A percentile compares a stretch with the other conserved stretches of the same genome.
Conservation (phyloP, 2,888 invertebrate species). For the Oscheius sp. region DNA sequence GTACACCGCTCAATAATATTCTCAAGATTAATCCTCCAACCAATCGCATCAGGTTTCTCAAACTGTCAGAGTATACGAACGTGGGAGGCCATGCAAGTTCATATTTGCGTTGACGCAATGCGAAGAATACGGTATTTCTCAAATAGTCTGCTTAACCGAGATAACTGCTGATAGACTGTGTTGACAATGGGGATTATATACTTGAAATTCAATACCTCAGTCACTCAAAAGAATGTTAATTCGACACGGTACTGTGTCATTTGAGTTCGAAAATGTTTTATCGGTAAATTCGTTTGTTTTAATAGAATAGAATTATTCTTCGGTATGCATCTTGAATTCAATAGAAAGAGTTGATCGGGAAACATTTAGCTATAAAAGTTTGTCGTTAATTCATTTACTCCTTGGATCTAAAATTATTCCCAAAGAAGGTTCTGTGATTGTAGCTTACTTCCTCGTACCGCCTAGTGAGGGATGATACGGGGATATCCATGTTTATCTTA, state of each 20-base stretch:
- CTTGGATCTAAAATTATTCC: background rate
- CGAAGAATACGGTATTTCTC: slow-evolving; percentile 20
- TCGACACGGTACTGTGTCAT: slow-evolving; percentile 11
- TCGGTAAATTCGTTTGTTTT: too few species aligned
- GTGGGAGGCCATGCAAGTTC: slow-evolving; percentile 29
- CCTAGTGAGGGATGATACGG: slow-evolving; percentile 28
- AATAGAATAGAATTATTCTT: too few species aligned
- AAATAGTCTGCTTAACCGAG: slow-evolving; percentile 2
- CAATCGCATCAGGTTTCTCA: slow-evolving; percentile 23
- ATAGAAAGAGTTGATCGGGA: background rate
- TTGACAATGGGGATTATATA: slow-evolving; percentile 25
- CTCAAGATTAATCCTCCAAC: slow-evolving; percentile 4
- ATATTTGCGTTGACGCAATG: slow-evolving; percentile 30
- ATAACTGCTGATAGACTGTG: slow-evolving; percentile 24
- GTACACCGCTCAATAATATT: too few species aligned
- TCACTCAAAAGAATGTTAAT: slow-evolving; percentile 17
- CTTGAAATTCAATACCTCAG: slow-evolving; percentile 23
- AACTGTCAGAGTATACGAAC: slow-evolving; percentile 27
- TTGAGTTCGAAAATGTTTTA: too few species aligned
- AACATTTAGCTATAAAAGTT: background rate
- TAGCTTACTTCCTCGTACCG: slow-evolving; percentile 13
- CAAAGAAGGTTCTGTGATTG: background rate
- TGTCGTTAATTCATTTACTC: too few species aligned
- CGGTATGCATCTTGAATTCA: background rate
- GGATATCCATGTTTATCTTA: slow-evolving; percentile 30